Evolutionary conservation across 2,113 vertebrate genomes (phyloP).

Genomic region (Ptilonorhynchus violaceus): DNA sequence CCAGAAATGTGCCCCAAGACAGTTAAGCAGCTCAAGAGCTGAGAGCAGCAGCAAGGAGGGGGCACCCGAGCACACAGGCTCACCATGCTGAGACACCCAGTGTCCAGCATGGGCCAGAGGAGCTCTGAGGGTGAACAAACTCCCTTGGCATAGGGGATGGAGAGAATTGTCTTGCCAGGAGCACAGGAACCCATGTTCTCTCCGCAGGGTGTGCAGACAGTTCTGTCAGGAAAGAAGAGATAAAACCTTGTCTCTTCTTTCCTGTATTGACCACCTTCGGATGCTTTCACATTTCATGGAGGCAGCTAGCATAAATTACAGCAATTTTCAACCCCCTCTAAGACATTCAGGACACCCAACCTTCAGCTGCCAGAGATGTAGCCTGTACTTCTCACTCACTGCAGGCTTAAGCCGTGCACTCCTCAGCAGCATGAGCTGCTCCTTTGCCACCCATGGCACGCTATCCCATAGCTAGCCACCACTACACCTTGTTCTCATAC

Average conservation of each 20-base stretch:
- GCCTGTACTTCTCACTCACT: not conserved
- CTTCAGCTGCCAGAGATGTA: not conserved
- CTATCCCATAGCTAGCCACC: not conserved
- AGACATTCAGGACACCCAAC: not conserved
- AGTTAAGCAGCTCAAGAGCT: not conserved
- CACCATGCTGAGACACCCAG: rapidly evolving
- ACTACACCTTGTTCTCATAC: not conserved
- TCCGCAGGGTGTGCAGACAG: rapidly evolving
- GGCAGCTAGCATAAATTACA: not conserved
- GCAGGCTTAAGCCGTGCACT: not conserved
- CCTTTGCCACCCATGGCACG: not conserved
- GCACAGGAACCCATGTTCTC: rapidly evolving
- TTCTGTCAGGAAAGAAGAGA: not conserved
- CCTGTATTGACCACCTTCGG: not conserved
- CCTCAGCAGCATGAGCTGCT: not conserved
- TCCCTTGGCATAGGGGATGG: rapidly evolving
- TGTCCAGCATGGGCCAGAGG: not conserved
- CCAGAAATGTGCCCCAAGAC: not conserved
- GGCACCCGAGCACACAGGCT: not conserved
- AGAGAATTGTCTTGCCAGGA: not conserved
- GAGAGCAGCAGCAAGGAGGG: not conserved
- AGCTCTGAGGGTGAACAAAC: not conserved
- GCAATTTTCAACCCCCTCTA: not conserved
- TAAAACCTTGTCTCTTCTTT: not conserved
- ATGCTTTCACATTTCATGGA: not conserved